phyloP scores from a whole-genome alignment of 35 echinoderm and acorn worm species.

The Heliocidaris tuberculata region DNA sequence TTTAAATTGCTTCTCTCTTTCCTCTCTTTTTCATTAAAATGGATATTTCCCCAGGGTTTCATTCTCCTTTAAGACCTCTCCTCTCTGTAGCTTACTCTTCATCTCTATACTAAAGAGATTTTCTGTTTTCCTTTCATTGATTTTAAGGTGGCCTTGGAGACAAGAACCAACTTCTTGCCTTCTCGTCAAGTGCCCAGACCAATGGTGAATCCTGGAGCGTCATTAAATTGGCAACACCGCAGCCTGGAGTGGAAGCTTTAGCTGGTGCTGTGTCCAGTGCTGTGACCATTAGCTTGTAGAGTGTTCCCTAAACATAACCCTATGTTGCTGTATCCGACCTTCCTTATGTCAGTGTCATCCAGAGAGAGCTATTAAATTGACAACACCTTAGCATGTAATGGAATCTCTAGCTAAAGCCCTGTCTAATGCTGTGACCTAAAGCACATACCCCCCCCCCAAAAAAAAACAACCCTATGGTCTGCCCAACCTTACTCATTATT shows the following conservation, averaged over 20 bases:
- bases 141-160: conserved; percentile 37
- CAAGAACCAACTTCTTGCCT: conserved; percentile 55
- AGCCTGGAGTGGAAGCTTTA: conserved; percentile 44
- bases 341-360: neutral
- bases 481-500: neutral
- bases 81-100: neutral
- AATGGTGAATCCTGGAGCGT: conserved; percentile 55
- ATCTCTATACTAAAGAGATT: neutral
- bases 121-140: neutral
- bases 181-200: conserved; percentile 27
- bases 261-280: conserved; percentile 28
- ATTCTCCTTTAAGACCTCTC: no score
- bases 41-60: no score
- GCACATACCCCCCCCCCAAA: neutral
- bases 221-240: conserved; percentile 44
- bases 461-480: neutral
- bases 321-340: neutral
- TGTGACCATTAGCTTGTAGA: conserved; percentile 37
- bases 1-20: no score
- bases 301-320: neutral
- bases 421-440: conserved; percentile 39
- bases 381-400: neutral
- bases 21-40: no score
- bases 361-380: neutral
- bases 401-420: conserved; percentile 14